These are phyloP conservation scores for Harmothoe impar DNA, from an alignment of 2,888 invertebrate species.

Conservation along the genomic window DNA sequence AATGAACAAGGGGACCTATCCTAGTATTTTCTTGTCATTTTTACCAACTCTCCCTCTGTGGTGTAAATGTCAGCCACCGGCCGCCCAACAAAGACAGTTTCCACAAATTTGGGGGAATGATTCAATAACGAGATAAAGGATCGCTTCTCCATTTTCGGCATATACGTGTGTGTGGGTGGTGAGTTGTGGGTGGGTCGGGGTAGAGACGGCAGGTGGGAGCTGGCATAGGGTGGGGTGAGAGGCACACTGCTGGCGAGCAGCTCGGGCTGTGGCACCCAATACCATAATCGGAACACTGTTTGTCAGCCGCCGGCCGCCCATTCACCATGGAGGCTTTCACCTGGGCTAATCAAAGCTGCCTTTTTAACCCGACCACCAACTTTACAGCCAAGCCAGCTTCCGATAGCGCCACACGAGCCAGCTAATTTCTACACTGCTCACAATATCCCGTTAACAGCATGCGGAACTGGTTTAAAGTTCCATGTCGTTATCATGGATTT, in stretches of 20 bases:
- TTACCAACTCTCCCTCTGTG: no score
- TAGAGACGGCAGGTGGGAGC: background rate
- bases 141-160: no score
- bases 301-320: background rate
- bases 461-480: no score
- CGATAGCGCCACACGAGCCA: background rate
- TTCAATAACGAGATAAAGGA: no score
- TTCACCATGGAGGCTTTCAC: background rate
- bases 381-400: background rate
- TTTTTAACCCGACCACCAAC: constrained; percentile 2
- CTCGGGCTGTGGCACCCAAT: background rate
- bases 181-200: background rate
- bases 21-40: no score
- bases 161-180: background rate
- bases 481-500: no score
- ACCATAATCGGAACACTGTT: background rate
- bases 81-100: no score
- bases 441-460: background rate
- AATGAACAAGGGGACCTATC: no score
- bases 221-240: background rate
- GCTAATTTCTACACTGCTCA: background rate
- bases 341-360: background rate
- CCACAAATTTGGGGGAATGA: no score
- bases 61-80: no score
- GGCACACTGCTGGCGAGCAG: background rate